phyloP scores from a whole-genome alignment of 2,113 vertebrate species.

The Centropristis striata region DNA sequence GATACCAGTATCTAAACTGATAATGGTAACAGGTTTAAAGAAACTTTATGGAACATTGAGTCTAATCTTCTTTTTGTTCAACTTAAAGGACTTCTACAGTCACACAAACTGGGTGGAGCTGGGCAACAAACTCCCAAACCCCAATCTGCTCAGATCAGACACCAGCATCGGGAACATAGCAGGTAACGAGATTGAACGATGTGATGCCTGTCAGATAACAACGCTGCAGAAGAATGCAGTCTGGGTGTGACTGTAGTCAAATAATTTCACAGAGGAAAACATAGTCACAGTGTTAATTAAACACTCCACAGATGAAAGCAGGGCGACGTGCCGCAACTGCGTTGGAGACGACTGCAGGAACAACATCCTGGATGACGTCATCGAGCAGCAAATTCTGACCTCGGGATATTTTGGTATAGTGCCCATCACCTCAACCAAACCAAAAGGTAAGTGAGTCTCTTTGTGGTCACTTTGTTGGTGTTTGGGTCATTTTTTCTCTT shows the following conservation, averaged over 20 bases:
- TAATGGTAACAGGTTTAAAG: neutral
- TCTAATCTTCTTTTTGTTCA: neutral
- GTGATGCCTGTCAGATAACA: too few species aligned
- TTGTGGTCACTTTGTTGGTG: too few species aligned
- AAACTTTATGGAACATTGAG: neutral
- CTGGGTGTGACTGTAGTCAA: neutral
- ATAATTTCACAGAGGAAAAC: neutral
- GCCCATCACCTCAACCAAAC: constrained; percentile 40
- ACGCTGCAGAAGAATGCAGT: neutral
- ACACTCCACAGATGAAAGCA: constrained; percentile 43
- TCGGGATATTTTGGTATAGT: constrained; percentile 76
- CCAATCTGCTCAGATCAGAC: constrained; percentile 71
- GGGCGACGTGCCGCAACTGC: constrained; percentile 79
- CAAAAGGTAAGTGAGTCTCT: constrained; percentile 55
- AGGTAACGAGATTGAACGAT: constrained; percentile 55
- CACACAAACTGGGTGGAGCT: constrained; percentile 84
- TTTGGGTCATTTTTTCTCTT: neutral
- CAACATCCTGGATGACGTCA: constrained; percentile 77
- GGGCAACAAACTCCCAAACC: constrained; percentile 58
- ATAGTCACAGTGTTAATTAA: neutral
- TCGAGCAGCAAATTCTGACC: constrained; percentile 57
- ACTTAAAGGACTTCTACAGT: constrained; percentile 83
- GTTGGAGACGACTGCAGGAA: constrained; percentile 57
- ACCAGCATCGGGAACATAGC: constrained; percentile 71
- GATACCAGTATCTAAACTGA: too few species aligned